phyloP scores from a whole-genome alignment of 1,140 invertebrate species.

The honey bee (Apis mellifera) region DNA sequence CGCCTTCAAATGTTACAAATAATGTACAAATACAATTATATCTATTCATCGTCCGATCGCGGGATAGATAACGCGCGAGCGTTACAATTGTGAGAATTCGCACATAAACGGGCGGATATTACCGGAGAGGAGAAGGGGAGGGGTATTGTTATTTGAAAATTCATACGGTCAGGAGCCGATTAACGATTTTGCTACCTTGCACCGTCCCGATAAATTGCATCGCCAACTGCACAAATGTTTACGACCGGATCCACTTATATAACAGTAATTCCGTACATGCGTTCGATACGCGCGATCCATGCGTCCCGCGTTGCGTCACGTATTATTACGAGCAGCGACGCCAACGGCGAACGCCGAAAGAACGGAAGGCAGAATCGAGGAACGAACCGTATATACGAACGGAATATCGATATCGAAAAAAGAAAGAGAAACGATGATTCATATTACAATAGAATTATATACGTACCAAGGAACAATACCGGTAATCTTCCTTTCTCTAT shows the following conservation, averaged over 20 bases:
- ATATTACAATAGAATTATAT: not conserved
- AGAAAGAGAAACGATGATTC: not conserved
- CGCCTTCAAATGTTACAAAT: no score
- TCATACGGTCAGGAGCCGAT: constrained; percentile 59
- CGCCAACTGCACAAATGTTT: constrained; percentile 56
- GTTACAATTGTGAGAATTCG: constrained; percentile 21
- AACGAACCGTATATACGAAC: no score
- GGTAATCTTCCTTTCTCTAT: not conserved
- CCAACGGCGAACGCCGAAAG: not conserved
- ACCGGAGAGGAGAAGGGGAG: constrained; percentile 20
- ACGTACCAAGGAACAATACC: not conserved
- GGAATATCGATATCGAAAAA: no score
- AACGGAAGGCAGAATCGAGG: not conserved
- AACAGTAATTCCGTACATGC: constrained; percentile 49
- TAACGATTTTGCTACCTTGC: constrained; percentile 54
- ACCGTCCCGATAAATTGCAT: constrained; percentile 50
- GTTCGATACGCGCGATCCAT: constrained; percentile 31
- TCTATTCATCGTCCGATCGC: not conserved
- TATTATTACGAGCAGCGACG: not conserved
- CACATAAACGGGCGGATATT: constrained; percentile 38
- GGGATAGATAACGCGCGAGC: not conserved
- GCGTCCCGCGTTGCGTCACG: not conserved
- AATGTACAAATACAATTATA: not conserved
- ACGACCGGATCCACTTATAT: constrained; percentile 58
- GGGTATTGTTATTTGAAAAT: constrained; percentile 62